phyloP scores from a whole-genome alignment of 1,140 invertebrate species.

The Drosophila auraria region DNA sequence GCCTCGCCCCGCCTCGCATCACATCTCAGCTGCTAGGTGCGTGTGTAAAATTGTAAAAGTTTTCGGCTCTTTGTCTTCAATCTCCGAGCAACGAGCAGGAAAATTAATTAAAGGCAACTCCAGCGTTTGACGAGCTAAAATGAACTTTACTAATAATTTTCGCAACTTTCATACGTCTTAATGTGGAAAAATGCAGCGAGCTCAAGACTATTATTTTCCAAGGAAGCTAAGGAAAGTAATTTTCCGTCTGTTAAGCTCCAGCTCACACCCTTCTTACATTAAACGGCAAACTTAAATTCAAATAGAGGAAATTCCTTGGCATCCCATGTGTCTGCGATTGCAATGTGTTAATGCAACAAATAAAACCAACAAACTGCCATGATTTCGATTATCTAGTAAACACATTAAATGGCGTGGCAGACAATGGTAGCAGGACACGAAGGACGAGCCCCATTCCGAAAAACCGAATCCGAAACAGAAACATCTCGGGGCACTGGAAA shows the following conservation, averaged over 20 bases:
- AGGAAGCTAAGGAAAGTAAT: neutral
- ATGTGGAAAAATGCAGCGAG: slow-evolving; percentile 1
- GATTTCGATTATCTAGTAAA: slow-evolving; percentile 81
- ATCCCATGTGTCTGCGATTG: slow-evolving; percentile 25
- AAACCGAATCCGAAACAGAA: slow-evolving; percentile 19
- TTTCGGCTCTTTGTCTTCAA: slow-evolving; percentile 38
- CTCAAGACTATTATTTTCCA: neutral
- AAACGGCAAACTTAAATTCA: slow-evolving; percentile 1
- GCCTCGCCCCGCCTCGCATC: neutral
- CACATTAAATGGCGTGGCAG: slow-evolving; percentile 80
- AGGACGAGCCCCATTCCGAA: neutral
- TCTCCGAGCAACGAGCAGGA: slow-evolving; percentile 18
- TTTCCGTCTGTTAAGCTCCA: neutral
- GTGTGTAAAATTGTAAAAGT: slow-evolving; percentile 41
- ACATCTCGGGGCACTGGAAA: slow-evolving; percentile 33
- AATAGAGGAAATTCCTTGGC: slow-evolving; percentile 2
- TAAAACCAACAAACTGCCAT: slow-evolving; percentile 59
- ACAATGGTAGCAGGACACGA: slow-evolving; percentile 53
- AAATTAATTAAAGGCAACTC: slow-evolving; percentile 43
- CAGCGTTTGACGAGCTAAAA: slow-evolving; percentile 13
- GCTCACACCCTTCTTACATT: neutral
- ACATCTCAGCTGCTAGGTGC: slow-evolving; percentile 24
- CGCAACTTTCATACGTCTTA: slow-evolving; percentile 17
- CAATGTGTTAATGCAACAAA: slow-evolving; percentile 61
- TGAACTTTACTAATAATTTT: slow-evolving; percentile 24